Evolutionary conservation across 1,140 invertebrate genomes (phyloP).

Genomic region (Dendrolimus kikuchii): DNA sequence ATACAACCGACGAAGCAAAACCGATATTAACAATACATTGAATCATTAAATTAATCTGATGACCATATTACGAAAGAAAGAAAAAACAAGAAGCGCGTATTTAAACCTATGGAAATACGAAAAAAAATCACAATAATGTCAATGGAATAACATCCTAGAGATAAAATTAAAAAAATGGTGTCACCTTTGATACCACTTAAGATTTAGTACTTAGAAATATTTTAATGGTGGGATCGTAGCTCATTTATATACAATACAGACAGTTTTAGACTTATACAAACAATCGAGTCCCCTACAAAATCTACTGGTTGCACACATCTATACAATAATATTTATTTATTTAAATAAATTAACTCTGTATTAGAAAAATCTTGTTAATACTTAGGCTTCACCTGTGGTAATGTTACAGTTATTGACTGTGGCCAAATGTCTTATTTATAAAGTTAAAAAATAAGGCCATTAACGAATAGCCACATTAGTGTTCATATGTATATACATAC

Average conservation of each 20-base stretch:
- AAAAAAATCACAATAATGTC: constrained; percentile 66
- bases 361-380: too few relatives aligned
- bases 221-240: constrained; percentile 69
- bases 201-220: constrained; percentile 67
- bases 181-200: constrained; percentile 60
- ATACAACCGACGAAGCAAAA: constrained; percentile 35
- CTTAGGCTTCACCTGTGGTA: too few relatives aligned
- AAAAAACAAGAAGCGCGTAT: constrained; percentile 40
- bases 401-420: too few relatives aligned
- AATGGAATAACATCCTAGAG: constrained; percentile 59
- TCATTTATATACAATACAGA: constrained; percentile 70
- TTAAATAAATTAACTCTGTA: too few relatives aligned
- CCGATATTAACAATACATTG: constrained; percentile 33
- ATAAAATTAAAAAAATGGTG: constrained; percentile 54
- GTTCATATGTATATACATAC: too few relatives aligned
- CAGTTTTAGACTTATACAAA: constrained; percentile 65
- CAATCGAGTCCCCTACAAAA: constrained; percentile 61
- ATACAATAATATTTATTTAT: constrained; percentile 13
- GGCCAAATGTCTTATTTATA: too few relatives aligned
- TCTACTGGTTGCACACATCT: constrained; percentile 35
- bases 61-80: constrained; percentile 14
- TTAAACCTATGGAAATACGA: constrained; percentile 46
- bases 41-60: constrained; percentile 40
- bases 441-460: too few relatives aligned
- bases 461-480: too few relatives aligned